Conservation (phyloP, 2,113 vertebrate genomes). For the Columba livia region DNA sequence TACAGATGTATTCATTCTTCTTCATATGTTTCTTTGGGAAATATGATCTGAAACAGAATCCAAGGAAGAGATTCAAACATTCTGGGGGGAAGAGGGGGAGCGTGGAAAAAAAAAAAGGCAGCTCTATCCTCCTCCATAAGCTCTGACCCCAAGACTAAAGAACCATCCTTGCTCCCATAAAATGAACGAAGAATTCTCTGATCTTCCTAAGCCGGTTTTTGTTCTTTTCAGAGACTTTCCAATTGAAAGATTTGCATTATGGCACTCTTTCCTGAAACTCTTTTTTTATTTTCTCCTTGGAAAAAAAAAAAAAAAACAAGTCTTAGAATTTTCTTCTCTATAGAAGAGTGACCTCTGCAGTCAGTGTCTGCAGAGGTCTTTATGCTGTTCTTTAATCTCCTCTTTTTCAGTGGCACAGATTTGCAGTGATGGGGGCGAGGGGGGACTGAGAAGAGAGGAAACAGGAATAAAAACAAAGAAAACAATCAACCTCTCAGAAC, state of each 20-base stretch:
- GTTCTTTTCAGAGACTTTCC: slow-evolving; percentile 34
- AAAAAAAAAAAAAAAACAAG: background rate
- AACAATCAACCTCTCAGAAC: background rate
- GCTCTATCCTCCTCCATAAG: background rate
- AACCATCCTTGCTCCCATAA: background rate
- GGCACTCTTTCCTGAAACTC: background rate
- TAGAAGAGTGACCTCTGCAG: slow-evolving; percentile 41
- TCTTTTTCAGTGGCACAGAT: background rate
- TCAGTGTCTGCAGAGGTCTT: background rate
- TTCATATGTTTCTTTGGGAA: background rate
- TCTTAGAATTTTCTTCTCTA: background rate
- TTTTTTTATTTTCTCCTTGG: background rate
- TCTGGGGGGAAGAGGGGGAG: too few species aligned
- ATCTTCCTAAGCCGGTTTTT: slow-evolving; percentile 37
- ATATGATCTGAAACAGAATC: background rate
- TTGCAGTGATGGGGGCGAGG: background rate
- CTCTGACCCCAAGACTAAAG: background rate
- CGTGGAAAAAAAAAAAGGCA: background rate
- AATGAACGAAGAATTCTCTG: background rate
- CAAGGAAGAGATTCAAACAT: background rate
- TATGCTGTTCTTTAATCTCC: background rate
- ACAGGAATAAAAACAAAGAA: background rate
- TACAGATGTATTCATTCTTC: background rate
- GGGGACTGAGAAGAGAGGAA: background rate
- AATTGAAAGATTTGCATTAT: slow-evolving; percentile 30